Evolutionary conservation across 1,140 invertebrate species (phyloP).

Genomic region (Sycophaga agraensis): DNA sequence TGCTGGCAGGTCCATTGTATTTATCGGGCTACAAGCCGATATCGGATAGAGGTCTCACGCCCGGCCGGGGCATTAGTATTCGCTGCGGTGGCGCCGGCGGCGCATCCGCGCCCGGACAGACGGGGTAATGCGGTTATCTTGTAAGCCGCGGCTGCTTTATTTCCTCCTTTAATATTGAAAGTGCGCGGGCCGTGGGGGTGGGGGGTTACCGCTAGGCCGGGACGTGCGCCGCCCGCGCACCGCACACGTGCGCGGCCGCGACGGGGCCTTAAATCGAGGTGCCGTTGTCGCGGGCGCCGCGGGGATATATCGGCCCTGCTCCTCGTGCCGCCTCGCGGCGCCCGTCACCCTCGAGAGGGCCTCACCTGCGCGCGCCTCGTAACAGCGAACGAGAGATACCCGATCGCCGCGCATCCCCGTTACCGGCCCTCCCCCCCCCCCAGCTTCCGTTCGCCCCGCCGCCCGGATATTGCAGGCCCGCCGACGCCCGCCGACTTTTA

Average conservation of each 20-base stretch:
- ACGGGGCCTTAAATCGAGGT: slow-evolving; percentile 42
- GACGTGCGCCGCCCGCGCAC: slow-evolving; percentile 8
- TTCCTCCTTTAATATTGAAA: slow-evolving; percentile 43
- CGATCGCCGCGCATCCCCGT: too few species aligned
- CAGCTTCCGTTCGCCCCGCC: too few species aligned
- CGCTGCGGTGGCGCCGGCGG: not conserved
- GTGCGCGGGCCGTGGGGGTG: not conserved
- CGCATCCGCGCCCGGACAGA: not conserved
- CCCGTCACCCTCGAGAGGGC: not conserved
- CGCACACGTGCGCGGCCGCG: slow-evolving; percentile 35
- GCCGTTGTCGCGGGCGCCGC: slow-evolving; percentile 25
- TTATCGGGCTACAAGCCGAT: not conserved
- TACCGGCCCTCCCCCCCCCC: too few species aligned
- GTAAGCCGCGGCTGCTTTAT: slow-evolving; percentile 43
- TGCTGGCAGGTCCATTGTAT: too few species aligned
- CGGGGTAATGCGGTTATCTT: slow-evolving; percentile 45
- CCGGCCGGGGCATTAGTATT: not conserved
- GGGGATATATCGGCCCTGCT: slow-evolving; percentile 14
- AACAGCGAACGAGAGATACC: slow-evolving; percentile 47
- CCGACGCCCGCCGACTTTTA: too few species aligned
- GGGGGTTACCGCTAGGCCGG: slow-evolving; percentile 13
- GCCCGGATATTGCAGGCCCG: too few species aligned
- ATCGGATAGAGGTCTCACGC: not conserved
- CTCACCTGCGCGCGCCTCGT: slow-evolving; percentile 9
- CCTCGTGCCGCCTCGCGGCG: not conserved